A percentile compares a stretch with the other conserved stretches of the same genome.
phyloP scores from a whole-genome alignment of 2,797 vertebrate genomes.

The Erpetoichthys calabaricus region DNA sequence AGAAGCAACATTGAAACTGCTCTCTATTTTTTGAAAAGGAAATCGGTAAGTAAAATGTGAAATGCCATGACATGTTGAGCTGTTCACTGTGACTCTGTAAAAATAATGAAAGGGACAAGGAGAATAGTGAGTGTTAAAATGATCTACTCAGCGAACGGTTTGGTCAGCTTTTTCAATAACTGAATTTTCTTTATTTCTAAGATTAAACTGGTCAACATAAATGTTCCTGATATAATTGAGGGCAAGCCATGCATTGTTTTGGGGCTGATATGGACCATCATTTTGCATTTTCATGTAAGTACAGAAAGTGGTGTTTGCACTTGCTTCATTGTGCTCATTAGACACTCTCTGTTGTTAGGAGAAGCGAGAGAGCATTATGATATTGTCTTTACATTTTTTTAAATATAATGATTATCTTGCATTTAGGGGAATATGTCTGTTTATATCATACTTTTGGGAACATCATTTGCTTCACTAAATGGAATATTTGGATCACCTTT shows the following conservation, averaged over 20 bases:
- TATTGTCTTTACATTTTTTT: too few relatives aligned
- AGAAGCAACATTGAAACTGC: conserved; percentile 84
- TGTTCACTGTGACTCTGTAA: too few relatives aligned
- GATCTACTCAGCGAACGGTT: too few relatives aligned
- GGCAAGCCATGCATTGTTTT: conserved; percentile 91
- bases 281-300: conserved; percentile 90
- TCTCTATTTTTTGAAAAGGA: conserved; percentile 68
- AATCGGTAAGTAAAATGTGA: conserved; percentile 59
- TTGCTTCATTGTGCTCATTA: too few relatives aligned
- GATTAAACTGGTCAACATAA: conserved; percentile 96
- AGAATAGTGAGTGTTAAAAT: too few relatives aligned
- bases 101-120: too few relatives aligned
- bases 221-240: conserved; percentile 82
- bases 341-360: conserved; percentile 1
- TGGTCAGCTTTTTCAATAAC: not conserved
- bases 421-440: too few relatives aligned
- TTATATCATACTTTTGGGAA: too few relatives aligned
- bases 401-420: too few relatives aligned
- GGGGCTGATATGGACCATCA: conserved; percentile 89
- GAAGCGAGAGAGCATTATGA: not conserved
- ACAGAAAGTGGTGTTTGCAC: not conserved
- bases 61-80: too few relatives aligned
- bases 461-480: too few relatives aligned
- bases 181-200: conserved; percentile 28
- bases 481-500: too few relatives aligned